Evolutionary conservation across 2,888 invertebrate genomes (phyloP).

Genomic region (Therioaphis trifolii): DNA sequence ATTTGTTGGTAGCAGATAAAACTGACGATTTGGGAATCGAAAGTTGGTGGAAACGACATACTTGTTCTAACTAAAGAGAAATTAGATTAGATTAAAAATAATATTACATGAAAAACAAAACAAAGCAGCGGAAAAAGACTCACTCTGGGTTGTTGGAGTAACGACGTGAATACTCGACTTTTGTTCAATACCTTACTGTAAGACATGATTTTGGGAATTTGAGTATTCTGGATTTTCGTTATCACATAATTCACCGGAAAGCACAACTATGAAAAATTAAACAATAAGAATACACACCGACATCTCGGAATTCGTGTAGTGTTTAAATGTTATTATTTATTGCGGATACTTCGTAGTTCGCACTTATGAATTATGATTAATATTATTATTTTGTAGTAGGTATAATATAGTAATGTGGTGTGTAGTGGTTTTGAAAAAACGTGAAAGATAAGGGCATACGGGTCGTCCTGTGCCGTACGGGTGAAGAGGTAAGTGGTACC

Average conservation of each 20-base stretch:
- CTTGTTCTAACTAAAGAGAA: not conserved
- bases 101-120: not conserved
- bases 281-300: too few species aligned
- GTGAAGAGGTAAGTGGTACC: too few species aligned
- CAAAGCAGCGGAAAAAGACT: not conserved
- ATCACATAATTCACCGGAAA: not conserved
- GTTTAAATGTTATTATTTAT: too few species aligned
- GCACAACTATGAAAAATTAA: not conserved
- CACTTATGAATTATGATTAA: too few species aligned
- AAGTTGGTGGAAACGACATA: conserved; percentile 16
- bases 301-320: too few species aligned
- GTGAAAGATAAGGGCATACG: too few species aligned
- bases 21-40: not conserved
- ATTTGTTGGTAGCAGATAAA: not conserved
- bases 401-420: too few species aligned
- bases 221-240: too few species aligned
- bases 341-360: too few species aligned
- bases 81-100: not conserved
- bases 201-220: not conserved
- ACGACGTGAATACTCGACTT: not conserved
- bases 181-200: conserved; percentile 42
- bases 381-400: too few species aligned
- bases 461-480: too few species aligned
- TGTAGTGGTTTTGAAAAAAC: too few species aligned
- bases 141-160: conserved; percentile 9